A percentile compares a stretch with the other conserved stretches of the same genome.
Conservation (phyloP, 2,888 invertebrate genomes). For the Orthosia gracilis region DNA sequence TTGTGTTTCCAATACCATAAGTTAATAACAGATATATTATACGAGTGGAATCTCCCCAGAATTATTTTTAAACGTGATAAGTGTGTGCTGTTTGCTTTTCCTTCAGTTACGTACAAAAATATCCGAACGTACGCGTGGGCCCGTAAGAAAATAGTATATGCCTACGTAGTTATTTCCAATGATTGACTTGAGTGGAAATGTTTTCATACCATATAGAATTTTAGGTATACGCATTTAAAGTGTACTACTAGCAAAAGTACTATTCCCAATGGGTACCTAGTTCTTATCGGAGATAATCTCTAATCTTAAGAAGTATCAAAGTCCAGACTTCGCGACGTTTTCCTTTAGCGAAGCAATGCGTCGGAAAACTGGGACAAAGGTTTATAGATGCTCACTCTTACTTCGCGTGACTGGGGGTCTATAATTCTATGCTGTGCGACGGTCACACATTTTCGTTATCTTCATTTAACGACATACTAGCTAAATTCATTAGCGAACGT, state of each 20-base stretch:
- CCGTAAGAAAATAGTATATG: constrained; percentile 9
- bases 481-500: not conserved
- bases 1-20: constrained; percentile 20
- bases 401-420: not conserved
- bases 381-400: not conserved
- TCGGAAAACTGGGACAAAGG: not conserved
- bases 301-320: not conserved
- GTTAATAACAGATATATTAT: constrained; percentile 11
- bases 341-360: not conserved
- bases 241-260: not conserved
- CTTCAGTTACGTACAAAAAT: constrained; percentile 14
- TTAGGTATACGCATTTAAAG: not conserved
- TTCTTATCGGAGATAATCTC: not conserved
- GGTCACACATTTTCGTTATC: not conserved
- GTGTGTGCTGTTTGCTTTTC: constrained; percentile 18
- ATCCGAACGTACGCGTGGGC: constrained; percentile 4
- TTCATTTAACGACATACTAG: too few relatives aligned
- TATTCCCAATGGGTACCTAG: not conserved
- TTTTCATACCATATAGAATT: not conserved
- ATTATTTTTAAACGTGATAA: constrained; percentile 51
- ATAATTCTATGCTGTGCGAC: not conserved
- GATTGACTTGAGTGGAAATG: not conserved
- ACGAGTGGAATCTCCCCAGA: constrained; percentile 34
- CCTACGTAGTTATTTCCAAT: not conserved
- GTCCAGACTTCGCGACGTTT: not conserved